phyloP scores from a whole-genome alignment of 2,113 vertebrate genomes.

The Desmodus rotundus region DNA sequence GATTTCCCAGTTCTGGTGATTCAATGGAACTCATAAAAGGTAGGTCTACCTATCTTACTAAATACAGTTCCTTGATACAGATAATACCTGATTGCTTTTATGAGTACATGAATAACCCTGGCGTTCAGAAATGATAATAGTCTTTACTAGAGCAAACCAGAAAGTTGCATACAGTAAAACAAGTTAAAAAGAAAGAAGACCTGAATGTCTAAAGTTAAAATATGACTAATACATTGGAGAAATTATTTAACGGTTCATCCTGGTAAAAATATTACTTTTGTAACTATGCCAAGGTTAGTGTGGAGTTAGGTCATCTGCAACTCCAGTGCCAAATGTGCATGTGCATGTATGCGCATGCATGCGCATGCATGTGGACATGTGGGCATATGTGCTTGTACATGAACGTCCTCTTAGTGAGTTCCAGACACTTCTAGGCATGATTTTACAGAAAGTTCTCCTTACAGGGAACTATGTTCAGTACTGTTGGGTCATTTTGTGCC shows the following conservation, averaged over 20 bases:
- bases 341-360: neutral
- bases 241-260: constrained; percentile 63
- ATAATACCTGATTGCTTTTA: neutral
- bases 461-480: neutral
- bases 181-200: constrained; percentile 69
- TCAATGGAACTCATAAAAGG: constrained; percentile 3
- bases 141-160: constrained; percentile 2
- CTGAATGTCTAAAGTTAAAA: constrained; percentile 49
- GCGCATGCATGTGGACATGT: neutral
- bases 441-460: neutral
- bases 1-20: neutral
- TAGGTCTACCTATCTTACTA: neutral
- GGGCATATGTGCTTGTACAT: neutral
- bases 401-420: neutral
- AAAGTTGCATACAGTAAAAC: neutral
- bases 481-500: neutral
- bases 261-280: constrained; percentile 74
- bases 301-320: constrained; percentile 71
- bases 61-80: neutral
- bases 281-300: constrained; percentile 66
- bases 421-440: neutral
- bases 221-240: constrained; percentile 63
- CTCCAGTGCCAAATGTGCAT: constrained; percentile 34
- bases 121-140: constrained; percentile 5
- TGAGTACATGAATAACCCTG: neutral